Conservation (phyloP, 1,140 invertebrate genomes). For the Copidosoma floridanum region DNA sequence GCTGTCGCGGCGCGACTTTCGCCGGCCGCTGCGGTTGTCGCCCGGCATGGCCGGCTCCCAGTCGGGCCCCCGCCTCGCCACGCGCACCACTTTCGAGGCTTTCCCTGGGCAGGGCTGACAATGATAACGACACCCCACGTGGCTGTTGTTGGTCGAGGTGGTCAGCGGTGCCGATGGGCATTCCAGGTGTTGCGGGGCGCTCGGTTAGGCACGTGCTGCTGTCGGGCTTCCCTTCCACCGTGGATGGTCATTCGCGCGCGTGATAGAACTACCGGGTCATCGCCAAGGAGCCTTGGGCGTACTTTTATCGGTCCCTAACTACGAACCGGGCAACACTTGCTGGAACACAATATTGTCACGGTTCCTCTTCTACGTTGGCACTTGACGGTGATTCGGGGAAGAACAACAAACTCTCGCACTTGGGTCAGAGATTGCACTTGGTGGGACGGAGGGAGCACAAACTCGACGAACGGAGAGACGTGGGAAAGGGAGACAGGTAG, state of each 20-base stretch:
- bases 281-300: constrained; percentile 15
- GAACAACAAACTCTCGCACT: no score
- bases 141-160: background rate
- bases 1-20: constrained; percentile 44
- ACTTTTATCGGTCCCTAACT: constrained; percentile 7
- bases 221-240: no score
- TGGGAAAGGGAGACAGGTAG: background rate
- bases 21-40: constrained; percentile 44
- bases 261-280: background rate
- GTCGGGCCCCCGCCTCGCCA: constrained; percentile 44
- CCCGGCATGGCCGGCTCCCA: constrained; percentile 51
- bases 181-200: background rate
- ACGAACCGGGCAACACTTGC: background rate
- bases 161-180: no score
- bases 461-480: background rate
- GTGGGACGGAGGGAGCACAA: background rate
- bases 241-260: no score
- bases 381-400: no score
- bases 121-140: background rate
- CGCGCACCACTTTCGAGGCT: constrained; percentile 50
- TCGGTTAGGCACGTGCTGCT: no score
- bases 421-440: background rate
- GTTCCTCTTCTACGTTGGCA: background rate
- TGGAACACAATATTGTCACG: background rate
- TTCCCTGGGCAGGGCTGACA: background rate